Conservation (phyloP, 2,113 vertebrate species). For the Melanerpes aurifrons region DNA sequence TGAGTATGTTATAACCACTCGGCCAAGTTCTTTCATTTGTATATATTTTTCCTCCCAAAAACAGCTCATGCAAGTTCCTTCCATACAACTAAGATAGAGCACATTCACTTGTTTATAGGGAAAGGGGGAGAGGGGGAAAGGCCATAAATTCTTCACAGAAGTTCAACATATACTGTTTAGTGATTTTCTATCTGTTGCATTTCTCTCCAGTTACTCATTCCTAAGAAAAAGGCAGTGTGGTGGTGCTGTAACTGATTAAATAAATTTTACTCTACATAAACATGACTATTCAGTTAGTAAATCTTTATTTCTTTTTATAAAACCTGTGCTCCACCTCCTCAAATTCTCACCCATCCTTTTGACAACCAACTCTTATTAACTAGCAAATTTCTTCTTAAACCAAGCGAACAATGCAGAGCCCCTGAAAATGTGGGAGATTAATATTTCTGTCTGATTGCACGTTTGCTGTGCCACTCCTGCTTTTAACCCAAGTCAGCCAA, state of each 20-base stretch:
- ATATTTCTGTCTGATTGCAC: not conserved
- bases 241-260: not conserved
- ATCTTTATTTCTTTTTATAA: not conserved
- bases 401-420: not conserved
- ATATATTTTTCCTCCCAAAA: not conserved
- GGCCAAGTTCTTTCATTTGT: constrained; percentile 22
- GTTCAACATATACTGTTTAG: not conserved
- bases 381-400: not conserved
- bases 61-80: not conserved
- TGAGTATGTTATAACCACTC: not conserved
- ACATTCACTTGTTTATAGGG: not conserved
- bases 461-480: not conserved
- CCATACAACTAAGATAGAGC: not conserved
- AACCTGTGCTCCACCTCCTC: not conserved
- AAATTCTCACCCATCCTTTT: not conserved
- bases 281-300: not conserved
- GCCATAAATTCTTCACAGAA: not conserved
- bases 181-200: not conserved
- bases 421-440: not conserved
- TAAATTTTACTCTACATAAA: not conserved
- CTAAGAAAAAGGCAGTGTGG: not conserved
- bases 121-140: not conserved
- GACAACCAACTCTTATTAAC: not conserved
- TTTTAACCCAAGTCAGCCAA: not conserved
- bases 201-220: not conserved